phyloP scores from a whole-genome alignment of 2,797 vertebrate genomes.

The Lepilemur septentrionalis region DNA sequence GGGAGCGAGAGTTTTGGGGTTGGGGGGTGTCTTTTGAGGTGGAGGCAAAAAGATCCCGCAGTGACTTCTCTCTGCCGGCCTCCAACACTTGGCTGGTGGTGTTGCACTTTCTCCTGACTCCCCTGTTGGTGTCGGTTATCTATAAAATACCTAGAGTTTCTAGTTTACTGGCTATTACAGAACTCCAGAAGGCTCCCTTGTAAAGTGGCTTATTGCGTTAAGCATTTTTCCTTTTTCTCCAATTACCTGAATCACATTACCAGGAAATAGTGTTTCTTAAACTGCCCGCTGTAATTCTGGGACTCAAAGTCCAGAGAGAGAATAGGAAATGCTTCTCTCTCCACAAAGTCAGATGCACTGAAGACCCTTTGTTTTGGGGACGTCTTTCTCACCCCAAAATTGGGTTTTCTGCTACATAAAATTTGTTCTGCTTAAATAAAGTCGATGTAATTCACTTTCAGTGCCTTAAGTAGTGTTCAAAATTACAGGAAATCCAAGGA shows the following conservation, averaged over 20 bases:
- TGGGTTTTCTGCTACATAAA: background rate
- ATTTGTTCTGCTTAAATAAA: background rate
- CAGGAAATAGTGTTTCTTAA: constrained; percentile 46
- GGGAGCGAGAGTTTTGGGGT: background rate
- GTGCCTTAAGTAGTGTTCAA: background rate
- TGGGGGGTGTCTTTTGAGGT: background rate
- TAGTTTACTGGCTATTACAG: background rate
- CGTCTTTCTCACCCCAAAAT: background rate
- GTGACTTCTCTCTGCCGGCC: background rate
- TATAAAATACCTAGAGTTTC: background rate
- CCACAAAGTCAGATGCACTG: background rate
- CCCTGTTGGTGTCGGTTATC: background rate
- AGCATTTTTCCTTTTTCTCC: background rate
- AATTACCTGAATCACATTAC: background rate
- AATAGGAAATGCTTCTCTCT: background rate
- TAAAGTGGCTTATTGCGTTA: background rate
- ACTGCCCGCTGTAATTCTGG: background rate
- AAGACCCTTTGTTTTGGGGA: constrained; percentile 21
- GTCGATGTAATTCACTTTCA: background rate
- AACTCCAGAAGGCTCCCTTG: background rate
- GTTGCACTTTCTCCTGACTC: background rate
- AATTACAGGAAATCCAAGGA: background rate
- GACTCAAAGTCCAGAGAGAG: background rate
- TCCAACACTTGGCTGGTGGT: background rate
- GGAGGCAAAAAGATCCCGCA: background rate